Evolutionary conservation across 2,797 vertebrate species (phyloP), one percentile per base, ranked within the genome.

Genomic region (Eupleurogrammus muticus): DNA sequence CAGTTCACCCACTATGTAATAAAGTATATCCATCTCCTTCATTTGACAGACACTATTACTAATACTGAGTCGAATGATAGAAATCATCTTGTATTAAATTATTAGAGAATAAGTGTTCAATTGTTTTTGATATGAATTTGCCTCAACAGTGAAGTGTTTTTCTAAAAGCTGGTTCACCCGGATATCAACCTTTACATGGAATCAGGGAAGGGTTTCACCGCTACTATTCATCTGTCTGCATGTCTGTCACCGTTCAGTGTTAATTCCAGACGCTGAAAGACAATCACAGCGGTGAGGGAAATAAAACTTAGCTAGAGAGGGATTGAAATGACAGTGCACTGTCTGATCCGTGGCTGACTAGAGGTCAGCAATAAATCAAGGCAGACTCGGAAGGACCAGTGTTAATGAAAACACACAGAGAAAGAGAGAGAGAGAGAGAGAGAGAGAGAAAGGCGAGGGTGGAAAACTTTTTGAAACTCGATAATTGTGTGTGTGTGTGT

Each of bases 361-460:
- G 86, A 82, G 90, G 87, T 90, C 87, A 75, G 68, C 56, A 65
- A 81, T 90, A 91, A 92, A 92, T 92, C 82, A 90, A 58, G 62
- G 40, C 73, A 5, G 50, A 63, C 65, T 72, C 58, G 71, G 59
- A 82, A 79, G 85, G 90, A 77, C 68, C 58, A 63, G 72, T 66
- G 74, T 83, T 87, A 81, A 90, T 85, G 77, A 86, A 77, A 81
- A 77, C 24, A 62, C 60, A 85, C 73, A 42, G 16, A 71, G 46
- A 66, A 34, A 68, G 42, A 54, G 49, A 55, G 28, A 53, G 49
- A 1, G 6, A 34, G 50, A 66, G 35, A 68, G 42, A 54, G 49
- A 55, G 28, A 53, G 49, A 1, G 6, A 34, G 54, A 40, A 72
- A 2, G 28, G 38, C 19, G 20, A 69, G 19, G 38, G n/a, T 12